Conservation (phyloP, 1,140 invertebrate species). For the Zaprionus davidi region DNA sequence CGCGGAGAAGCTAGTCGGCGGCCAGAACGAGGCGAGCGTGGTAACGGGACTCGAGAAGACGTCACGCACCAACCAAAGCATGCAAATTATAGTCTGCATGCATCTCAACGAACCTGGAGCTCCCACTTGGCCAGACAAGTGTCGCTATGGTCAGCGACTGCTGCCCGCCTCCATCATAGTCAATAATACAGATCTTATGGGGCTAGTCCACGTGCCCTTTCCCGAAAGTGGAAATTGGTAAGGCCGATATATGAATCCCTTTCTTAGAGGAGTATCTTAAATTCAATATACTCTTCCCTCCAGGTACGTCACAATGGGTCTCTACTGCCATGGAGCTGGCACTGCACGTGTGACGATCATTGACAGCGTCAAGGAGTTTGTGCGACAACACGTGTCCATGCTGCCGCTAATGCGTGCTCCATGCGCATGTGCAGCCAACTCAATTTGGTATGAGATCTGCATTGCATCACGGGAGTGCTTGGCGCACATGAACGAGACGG, state of each 20-base stretch:
- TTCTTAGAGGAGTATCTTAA: neutral
- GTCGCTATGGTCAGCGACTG: constrained; percentile 85
- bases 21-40: constrained; percentile 29
- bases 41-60: neutral
- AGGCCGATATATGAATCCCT: constrained; percentile 13
- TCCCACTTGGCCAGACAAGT: constrained; percentile 86
- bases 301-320: constrained; percentile 86
- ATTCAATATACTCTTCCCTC: neutral
- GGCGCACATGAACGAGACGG: constrained; percentile 73
- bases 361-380: constrained; percentile 80
- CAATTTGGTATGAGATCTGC: constrained; percentile 66
- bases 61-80: constrained; percentile 80
- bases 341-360: constrained; percentile 71
- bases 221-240: constrained; percentile 91
- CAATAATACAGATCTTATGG: constrained; percentile 86
- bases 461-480: constrained; percentile 58
- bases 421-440: constrained; percentile 70
- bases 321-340: constrained; percentile 86
- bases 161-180: constrained; percentile 85
- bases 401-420: constrained; percentile 70
- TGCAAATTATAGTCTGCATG: constrained; percentile 87
- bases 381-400: constrained; percentile 52
- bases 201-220: constrained; percentile 89
- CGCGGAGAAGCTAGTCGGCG: constrained; percentile 69
- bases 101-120: constrained; percentile 85